Evolutionary conservation across 2,888 invertebrate species (phyloP).

Genomic region (Apotomis betuletana): DNA sequence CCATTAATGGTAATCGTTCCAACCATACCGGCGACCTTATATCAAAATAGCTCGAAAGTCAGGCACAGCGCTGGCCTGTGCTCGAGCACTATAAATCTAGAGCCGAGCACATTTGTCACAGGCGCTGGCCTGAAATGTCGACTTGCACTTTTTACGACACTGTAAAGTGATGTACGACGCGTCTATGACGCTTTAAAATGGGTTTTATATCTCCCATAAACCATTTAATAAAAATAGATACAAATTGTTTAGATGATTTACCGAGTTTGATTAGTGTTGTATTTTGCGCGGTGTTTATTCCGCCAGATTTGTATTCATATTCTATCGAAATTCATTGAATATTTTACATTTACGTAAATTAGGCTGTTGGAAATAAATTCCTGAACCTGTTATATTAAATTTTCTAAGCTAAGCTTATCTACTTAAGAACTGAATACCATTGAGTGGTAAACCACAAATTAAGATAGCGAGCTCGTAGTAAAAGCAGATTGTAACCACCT

Average conservation of each 20-base stretch:
- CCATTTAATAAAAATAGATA: conserved; percentile 41
- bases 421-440: too few relatives aligned
- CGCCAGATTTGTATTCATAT: neutral
- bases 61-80: conserved; percentile 51
- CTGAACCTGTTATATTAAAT: too few relatives aligned
- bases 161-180: conserved; percentile 56
- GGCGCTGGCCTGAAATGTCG: conserved; percentile 49
- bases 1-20: neutral
- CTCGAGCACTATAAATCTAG: conserved; percentile 63
- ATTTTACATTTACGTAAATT: too few relatives aligned
- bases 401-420: too few relatives aligned
- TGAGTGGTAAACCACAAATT: too few relatives aligned
- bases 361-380: too few relatives aligned
- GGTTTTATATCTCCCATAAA: conserved; percentile 44
- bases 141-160: conserved; percentile 61
- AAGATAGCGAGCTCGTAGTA: too few relatives aligned
- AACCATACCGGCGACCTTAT: conserved; percentile 49
- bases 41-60: conserved; percentile 58
- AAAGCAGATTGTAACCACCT: too few relatives aligned
- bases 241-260: conserved; percentile 26
- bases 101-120: conserved; percentile 62
- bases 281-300: conserved; percentile 5
- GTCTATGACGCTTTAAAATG: conserved; percentile 47
- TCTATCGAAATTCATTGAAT: neutral
- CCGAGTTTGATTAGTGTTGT: conserved; percentile 1